Evolutionary conservation across 2,113 vertebrate species (phyloP), one percentile per base, ranked within the genome.

Genomic region (Nibea albiflora): DNA sequence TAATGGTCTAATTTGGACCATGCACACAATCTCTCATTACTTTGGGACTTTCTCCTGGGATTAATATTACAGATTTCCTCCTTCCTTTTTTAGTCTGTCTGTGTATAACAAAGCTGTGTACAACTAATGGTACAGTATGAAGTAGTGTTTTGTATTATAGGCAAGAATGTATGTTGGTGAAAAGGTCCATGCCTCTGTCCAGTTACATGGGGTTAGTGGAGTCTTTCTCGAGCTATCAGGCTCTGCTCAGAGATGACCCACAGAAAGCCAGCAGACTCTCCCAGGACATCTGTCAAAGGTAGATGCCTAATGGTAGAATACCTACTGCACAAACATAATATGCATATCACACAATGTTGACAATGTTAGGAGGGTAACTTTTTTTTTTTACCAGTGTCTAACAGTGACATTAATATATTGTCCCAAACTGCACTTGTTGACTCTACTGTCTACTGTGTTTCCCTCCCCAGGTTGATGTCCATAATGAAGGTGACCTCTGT

Each of bases 141-240:
- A 39, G 0, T 39, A 39, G 7, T 39, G 8, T 39, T 39, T 39
- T 46, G 44, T 46, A 4, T 46, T 61, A 11, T 78, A 91, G 90
- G 90, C 73, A 91, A 0, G 88, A 91, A 39, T 71, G 78, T 76
- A 35, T 91, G 39, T 89, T 85, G 73, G 89, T 91, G 71, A 90
- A 60, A 54, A 80, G 17, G 50, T 0, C 54, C 10, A 85, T 94
- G 83, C 64, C 94, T 50, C 75, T 97, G 26, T 88, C 89, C 78
- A 82, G 89, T 31, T 93, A 93, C 78, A 83, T 96, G 35, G 96
- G 96, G 35, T 85, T 96, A 53, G 17, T 96, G 19, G 91, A 97
- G 85, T 95, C 96, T 19, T 91, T 92, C 73, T 96, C 96, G 73
- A 26, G 77, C 0, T 97, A 94, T 81, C 96, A 97, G 90, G 57